Evolutionary conservation across 2,113 vertebrate genomes (phyloP).

Genomic region (Austrofundulus limnaeus): DNA sequence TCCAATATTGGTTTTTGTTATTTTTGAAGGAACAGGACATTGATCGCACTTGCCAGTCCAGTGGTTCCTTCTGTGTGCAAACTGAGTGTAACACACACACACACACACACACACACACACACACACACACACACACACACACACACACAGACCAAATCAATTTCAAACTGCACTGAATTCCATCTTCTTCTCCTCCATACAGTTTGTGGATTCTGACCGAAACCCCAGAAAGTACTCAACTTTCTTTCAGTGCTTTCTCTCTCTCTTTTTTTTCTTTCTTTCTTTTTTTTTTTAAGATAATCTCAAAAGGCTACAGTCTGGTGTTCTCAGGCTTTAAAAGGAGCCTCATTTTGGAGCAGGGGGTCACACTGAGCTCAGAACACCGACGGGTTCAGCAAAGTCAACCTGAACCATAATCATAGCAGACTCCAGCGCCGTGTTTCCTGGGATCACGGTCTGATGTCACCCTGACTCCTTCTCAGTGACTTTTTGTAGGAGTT

Average conservation of each 20-base stretch:
- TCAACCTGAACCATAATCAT: slow-evolving; percentile 28
- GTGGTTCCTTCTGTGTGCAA: neutral
- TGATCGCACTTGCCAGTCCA: neutral
- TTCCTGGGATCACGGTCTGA: slow-evolving; percentile 30
- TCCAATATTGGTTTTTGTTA: slow-evolving; percentile 13
- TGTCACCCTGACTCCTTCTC: slow-evolving; percentile 47
- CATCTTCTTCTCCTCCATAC: neutral
- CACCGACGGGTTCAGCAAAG: slow-evolving; percentile 21
- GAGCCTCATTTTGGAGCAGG: slow-evolving; percentile 22
- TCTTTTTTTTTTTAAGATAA: neutral
- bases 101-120: too few relatives aligned
- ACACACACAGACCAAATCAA: slow-evolving; percentile 17
- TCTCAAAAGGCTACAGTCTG: slow-evolving; percentile 5
- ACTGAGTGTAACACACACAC: too few relatives aligned
- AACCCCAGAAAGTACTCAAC: too few relatives aligned
- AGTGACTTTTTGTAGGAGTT: slow-evolving; percentile 50
- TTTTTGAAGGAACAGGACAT: neutral
- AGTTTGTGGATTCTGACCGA: neutral
- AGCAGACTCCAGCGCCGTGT: slow-evolving; percentile 1
- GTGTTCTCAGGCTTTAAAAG: neutral
- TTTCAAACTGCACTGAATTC: neutral
- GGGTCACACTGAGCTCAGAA: slow-evolving; percentile 26
- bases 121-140: too few relatives aligned
- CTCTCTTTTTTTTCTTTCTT: neutral
- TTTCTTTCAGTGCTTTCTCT: neutral